Base-by-base conservation (phyloP, 1,140 invertebrate species). In the Chymomyza costata region DNA sequence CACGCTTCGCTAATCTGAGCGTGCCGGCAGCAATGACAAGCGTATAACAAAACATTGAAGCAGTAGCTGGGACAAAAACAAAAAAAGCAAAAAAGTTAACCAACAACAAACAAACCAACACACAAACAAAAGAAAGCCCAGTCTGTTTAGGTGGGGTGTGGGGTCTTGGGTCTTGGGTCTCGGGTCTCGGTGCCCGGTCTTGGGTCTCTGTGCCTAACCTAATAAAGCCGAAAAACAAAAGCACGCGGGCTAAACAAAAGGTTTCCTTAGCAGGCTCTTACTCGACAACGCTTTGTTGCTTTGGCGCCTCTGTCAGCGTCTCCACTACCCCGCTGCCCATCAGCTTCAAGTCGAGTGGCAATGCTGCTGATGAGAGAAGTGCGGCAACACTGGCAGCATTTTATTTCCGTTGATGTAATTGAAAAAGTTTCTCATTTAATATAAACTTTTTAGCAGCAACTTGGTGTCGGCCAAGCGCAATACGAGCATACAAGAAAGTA, bases 351-450 rank as follows among this genome's bases (percentile, higher is more conserved):
- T 76, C 71, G 71, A 76, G 73, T 78, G 73, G 67, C 73, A 78
- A 73, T n/a, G n/a, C n/a, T n/a, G n/a, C n/a, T n/a, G n/a, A n/a
- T n/a, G n/a, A n/a, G n/a, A n/a, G n/a, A n/a, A n/a, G n/a, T n/a
- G n/a, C n/a, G n/a, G n/a, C n/a, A n/a, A n/a, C n/a, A 68, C 73
- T 73, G 73, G 67, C 73, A 78, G 73, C 67, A 65, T 82, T 82
- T 82, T 82, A 82, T 82, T 82, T 78, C 71, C 67, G 78, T 82
- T 78, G 80, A 83, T 83, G 81, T 83, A 83, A 83, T 83, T 83
- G 81, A 83, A 83, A 83, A 83, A 83, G 69, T 83, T 83, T 83
- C 71, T 83, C 70, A 83, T 83, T 83, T 81, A 83, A 83, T 83
- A 83, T 81, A 83, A 83, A 83, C 81, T 83, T 83, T 83, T 63